These are phyloP conservation scores for Drosophila repleta DNA, from an alignment of 1,140 invertebrate genomes.

Conservation along the genomic window DNA sequence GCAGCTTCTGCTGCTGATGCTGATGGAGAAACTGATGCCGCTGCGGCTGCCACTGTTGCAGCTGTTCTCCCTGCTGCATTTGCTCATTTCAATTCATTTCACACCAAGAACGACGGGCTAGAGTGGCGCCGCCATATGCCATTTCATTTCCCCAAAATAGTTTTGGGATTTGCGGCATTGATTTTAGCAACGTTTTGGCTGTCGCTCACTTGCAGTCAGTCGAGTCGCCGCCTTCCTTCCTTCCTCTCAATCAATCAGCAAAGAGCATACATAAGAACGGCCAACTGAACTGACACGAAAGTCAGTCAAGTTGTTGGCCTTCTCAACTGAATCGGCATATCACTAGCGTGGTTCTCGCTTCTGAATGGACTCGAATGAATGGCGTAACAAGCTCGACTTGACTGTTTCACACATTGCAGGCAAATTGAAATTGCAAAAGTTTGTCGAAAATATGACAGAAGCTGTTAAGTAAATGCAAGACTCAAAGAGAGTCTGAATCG, in stretches of 20 bases:
- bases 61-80: conserved; percentile 45
- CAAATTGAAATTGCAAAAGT: conserved; percentile 5
- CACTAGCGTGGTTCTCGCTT: not conserved
- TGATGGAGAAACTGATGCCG: conserved; percentile 12
- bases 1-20: conserved; percentile 29
- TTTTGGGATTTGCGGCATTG: conserved; percentile 80
- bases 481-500: not conserved
- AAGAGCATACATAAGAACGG: conserved; percentile 12
- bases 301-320: conserved; percentile 6
- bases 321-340: not conserved
- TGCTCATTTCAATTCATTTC: conserved; percentile 80
- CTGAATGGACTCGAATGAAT: not conserved
- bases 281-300: not conserved
- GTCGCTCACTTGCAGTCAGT: conserved; percentile 71
- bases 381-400: not conserved
- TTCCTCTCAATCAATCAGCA: conserved; percentile 65
- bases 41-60: conserved; percentile 12
- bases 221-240: conserved; percentile 20
- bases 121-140: conserved; percentile 33
- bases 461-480: not conserved
- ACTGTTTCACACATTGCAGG: not conserved
- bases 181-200: conserved; percentile 64
- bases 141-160: conserved; percentile 63
- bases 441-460: not conserved
- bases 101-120: conserved; percentile 39